A percentile compares a stretch with the other conserved stretches of the same genome.
Evolutionary conservation across 2,888 invertebrate genomes (phyloP).

Genomic region (Andrena dorsata): DNA sequence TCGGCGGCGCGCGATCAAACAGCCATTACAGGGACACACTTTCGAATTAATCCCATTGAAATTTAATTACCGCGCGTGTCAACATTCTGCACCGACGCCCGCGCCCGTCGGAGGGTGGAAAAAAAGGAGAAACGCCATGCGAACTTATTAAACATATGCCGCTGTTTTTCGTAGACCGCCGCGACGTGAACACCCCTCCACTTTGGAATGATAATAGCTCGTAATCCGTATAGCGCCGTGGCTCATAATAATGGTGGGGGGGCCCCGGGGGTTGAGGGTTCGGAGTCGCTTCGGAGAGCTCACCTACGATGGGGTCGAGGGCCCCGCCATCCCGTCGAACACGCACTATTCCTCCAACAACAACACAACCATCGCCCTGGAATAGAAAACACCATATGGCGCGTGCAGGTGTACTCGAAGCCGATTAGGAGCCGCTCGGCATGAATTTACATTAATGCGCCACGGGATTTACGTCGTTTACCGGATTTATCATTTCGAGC

Average conservation of each 20-base stretch:
- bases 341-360: constrained; percentile 57
- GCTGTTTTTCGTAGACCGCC: constrained; percentile 67
- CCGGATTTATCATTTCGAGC: constrained; percentile 82
- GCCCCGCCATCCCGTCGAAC: constrained; percentile 44
- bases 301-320: constrained; percentile 75
- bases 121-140: constrained; percentile 57
- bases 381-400: constrained; percentile 84
- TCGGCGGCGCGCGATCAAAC: constrained; percentile 35
- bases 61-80: constrained; percentile 68
- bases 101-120: constrained; percentile 14
- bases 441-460: constrained; percentile 84
- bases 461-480: constrained; percentile 80
- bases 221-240: constrained; percentile 79
- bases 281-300: constrained; percentile 73
- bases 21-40: constrained; percentile 45
- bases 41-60: constrained; percentile 61
- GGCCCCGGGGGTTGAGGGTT: constrained; percentile 68
- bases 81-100: constrained; percentile 30
- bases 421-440: constrained; percentile 81
- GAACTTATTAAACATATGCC: constrained; percentile 80
- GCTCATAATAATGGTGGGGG: constrained; percentile 79
- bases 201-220: constrained; percentile 82
- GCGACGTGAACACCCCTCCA: constrained; percentile 74
- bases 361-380: constrained; percentile 48
- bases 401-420: constrained; percentile 82